phyloP scores from a whole-genome alignment of 2,888 invertebrate species.

The Philereme vetulata region DNA sequence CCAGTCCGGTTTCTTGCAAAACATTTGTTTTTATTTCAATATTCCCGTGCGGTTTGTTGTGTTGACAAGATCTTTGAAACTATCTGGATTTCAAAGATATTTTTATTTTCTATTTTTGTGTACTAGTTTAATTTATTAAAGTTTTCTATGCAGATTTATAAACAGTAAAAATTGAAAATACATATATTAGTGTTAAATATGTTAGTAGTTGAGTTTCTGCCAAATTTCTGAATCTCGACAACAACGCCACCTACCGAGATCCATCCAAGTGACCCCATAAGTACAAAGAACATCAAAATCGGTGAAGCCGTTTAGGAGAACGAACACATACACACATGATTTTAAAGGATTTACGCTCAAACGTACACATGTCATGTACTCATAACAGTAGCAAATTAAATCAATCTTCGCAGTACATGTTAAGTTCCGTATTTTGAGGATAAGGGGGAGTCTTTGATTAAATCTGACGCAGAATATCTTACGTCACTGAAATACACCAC shows the following conservation, averaged over 20 bases:
- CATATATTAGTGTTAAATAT: too few relatives aligned
- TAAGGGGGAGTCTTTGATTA: constrained; percentile 23
- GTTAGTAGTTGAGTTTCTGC: too few relatives aligned
- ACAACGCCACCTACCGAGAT: too few relatives aligned
- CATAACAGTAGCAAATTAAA: constrained; percentile 2
- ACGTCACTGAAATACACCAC: constrained; percentile 10
- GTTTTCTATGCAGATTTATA: too few relatives aligned
- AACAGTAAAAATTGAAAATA: too few relatives aligned
- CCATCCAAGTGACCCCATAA: too few relatives aligned
- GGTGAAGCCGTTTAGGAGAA: too few relatives aligned
- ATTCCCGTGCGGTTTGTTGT: background rate
- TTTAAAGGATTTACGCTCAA: background rate
- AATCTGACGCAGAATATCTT: constrained; percentile 25
- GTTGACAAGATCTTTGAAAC: background rate
- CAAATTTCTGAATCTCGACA: too few relatives aligned
- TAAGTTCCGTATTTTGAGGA: constrained; percentile 2
- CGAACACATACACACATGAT: too few relatives aligned
- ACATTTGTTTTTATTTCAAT: constrained; percentile 11
- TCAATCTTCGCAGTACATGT: constrained; percentile 4
- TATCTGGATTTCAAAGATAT: background rate
- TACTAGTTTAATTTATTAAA: too few relatives aligned
- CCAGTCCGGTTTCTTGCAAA: constrained; percentile 39
- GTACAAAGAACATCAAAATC: too few relatives aligned
- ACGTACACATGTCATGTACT: background rate
- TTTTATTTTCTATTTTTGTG: too few relatives aligned